Conservation (phyloP, 2,797 vertebrate genomes). For the Prunella strophiata region DNA sequence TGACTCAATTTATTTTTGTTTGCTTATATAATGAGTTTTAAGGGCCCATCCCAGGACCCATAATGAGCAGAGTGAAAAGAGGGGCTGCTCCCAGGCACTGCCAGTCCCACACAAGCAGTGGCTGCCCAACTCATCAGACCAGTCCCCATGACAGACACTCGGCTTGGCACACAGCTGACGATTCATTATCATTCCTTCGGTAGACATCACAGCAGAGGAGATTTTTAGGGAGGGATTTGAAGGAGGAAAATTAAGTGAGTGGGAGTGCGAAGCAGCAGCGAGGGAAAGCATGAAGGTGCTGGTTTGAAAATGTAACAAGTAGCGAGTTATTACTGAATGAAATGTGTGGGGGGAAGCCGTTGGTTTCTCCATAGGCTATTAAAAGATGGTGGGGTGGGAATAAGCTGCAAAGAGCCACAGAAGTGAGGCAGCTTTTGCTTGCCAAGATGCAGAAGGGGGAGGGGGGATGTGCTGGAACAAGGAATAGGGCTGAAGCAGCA, state of each 20-base stretch:
- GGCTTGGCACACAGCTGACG: constrained; percentile 43
- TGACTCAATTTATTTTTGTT: not conserved
- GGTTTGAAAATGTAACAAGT: constrained; percentile 67
- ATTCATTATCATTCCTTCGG: constrained; percentile 59
- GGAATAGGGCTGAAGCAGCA: not conserved
- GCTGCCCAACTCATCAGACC: not conserved
- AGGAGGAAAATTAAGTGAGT: constrained; percentile 66
- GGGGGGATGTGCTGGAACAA: not conserved
- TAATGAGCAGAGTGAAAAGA: not conserved
- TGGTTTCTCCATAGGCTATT: constrained; percentile 48
- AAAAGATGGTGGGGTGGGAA: constrained; percentile 57
- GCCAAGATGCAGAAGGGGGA: not conserved
- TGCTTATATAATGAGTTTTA: not conserved
- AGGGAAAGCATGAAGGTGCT: constrained; percentile 66
- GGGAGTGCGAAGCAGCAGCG: constrained; percentile 64
- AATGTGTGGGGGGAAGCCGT: constrained; percentile 55
- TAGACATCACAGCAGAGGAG: constrained; percentile 58
- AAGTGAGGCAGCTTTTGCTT: constrained; percentile 43
- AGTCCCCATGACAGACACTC: constrained; percentile 42
- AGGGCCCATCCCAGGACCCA: not conserved
- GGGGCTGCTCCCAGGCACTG: not conserved
- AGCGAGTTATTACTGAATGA: constrained; percentile 68
- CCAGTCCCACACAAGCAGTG: not conserved
- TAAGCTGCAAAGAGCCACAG: constrained; percentile 56
- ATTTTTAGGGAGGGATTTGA: constrained; percentile 65